Conservation (phyloP, 2,888 invertebrate species). For the Octonoba sinensis region DNA sequence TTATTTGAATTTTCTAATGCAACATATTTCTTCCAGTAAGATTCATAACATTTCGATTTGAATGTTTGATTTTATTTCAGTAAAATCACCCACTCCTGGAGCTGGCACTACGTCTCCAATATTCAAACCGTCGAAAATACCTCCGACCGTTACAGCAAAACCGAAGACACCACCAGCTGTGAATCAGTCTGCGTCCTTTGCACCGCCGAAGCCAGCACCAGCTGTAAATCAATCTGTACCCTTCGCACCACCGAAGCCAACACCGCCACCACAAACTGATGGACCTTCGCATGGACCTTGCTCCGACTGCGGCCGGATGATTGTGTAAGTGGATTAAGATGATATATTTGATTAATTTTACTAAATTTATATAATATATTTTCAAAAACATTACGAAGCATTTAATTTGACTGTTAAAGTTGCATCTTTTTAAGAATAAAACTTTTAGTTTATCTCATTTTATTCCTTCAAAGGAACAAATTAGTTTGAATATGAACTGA, state of each 20-base stretch:
- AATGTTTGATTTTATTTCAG: conserved; percentile 6
- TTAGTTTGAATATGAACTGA: too few relatives aligned
- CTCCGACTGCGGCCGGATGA: conserved; percentile 95
- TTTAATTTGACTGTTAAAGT: too few relatives aligned
- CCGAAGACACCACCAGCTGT: conserved; percentile 15
- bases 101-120: conserved; percentile 26
- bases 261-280: conserved; percentile 34
- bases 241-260: conserved; percentile 52
- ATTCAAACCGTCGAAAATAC: conserved; percentile 46
- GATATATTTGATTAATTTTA: neutral
- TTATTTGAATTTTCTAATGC: too few relatives aligned
- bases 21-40: too few relatives aligned
- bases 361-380: too few relatives aligned
- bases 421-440: too few relatives aligned
- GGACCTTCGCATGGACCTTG: conserved; percentile 73
- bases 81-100: conserved; percentile 43
- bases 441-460: too few relatives aligned
- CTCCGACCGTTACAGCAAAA: conserved; percentile 37
- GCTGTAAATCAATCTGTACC: conserved; percentile 6
- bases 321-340: conserved; percentile 85
- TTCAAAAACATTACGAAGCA: too few relatives aligned
- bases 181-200: conserved; percentile 15
- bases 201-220: conserved; percentile 52
- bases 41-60: neutral
- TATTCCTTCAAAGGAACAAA: too few relatives aligned